Evolutionary conservation across 1,140 invertebrate genomes (phyloP).

Genomic region (Hermatobates lingyangjiaoensis): DNA sequence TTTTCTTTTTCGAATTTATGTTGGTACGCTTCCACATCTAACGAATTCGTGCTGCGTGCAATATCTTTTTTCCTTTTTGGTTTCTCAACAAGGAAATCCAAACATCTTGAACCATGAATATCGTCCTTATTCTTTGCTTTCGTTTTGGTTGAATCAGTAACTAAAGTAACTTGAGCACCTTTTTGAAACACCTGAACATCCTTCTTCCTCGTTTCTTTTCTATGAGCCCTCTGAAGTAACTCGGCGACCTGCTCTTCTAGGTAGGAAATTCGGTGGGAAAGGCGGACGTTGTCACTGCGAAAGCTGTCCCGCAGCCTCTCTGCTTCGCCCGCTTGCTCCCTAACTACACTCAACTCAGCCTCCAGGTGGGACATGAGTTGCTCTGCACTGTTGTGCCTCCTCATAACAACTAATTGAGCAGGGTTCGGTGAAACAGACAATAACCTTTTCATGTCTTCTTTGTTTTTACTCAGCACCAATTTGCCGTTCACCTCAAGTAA

Average conservation of each 20-base stretch:
- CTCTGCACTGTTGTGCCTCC: conserved; percentile 22
- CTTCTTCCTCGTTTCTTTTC: conserved; percentile 17
- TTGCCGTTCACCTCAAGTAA: conserved; percentile 71
- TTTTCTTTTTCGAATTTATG: too few species aligned
- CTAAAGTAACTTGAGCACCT: conserved; percentile 32
- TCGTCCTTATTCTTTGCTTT: conserved; percentile 5
- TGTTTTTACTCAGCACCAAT: conserved; percentile 41
- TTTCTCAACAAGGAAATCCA: conserved; percentile 12
- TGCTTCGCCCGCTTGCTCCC: conserved; percentile 36
- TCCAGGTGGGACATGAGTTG: conserved; percentile 25
- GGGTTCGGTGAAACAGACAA: conserved; percentile 24
- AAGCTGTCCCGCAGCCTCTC: conserved; percentile 35
- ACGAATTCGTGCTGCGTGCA: conserved; percentile 12
- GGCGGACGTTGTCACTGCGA: conserved; percentile 56
- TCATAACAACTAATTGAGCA: conserved; percentile 34
- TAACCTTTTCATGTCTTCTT: conserved; percentile 46
- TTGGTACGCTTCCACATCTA: conserved; percentile 14
- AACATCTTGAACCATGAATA: conserved; percentile 9
- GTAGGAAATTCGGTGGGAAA: conserved; percentile 71
- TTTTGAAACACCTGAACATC: conserved; percentile 43
- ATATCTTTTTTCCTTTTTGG: conserved; percentile 11
- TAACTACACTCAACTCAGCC: conserved; percentile 31
- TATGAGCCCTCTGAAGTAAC: conserved; percentile 26
- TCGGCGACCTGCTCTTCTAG: conserved; percentile 70
- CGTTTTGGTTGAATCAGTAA: conserved; percentile 30